Evolutionary conservation across 2,113 vertebrate species (phyloP), one percentile per base, ranked within the genome.

Genomic region (Hippocampus abdominalis): DNA sequence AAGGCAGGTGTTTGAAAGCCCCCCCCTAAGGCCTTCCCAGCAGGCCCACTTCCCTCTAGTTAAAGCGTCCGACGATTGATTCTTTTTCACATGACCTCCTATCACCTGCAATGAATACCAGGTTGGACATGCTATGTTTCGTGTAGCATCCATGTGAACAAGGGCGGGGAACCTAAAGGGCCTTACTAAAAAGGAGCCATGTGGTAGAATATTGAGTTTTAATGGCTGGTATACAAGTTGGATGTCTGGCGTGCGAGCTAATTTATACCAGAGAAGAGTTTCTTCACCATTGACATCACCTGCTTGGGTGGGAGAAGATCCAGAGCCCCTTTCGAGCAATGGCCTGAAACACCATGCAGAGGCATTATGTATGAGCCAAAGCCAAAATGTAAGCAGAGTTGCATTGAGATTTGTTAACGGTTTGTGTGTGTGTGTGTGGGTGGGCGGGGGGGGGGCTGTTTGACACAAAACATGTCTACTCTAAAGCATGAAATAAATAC

Each of bases 101-200:
- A 12, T 82, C 27, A 59, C 36, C 3, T 4, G 27, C 25, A 27
- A 57, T 27, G 54, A 27, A 27, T 57, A 23, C 56, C 56, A 1
- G 42, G 59, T 46, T 36, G 44, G n/a, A 23, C 3, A 57, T 5
- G 10, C 10, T 23, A 25, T 57, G 54, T 57, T 66, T 74, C 81
- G 71, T 63, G 65, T 66, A 81, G 86, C 84, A 88, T 86, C 86
- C 84, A 86, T 76, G 71, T 42, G 68, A 75, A 86, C 74, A 83
- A 77, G 83, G 85, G 44, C 3, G 44, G 13, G 44, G 13, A 36
- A 46, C 12, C 44, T 3, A 10, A 3, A 21, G 6, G 48, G 18
- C 18, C 48, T 20, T 20, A 49, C 18, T 49, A 49, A 49, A 49
- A 49, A 49, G 18, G 18, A 49, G 48, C 18, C 18, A 7, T 21